Conservation (phyloP, 2,888 invertebrate species). For the Ethmia dodecea region DNA sequence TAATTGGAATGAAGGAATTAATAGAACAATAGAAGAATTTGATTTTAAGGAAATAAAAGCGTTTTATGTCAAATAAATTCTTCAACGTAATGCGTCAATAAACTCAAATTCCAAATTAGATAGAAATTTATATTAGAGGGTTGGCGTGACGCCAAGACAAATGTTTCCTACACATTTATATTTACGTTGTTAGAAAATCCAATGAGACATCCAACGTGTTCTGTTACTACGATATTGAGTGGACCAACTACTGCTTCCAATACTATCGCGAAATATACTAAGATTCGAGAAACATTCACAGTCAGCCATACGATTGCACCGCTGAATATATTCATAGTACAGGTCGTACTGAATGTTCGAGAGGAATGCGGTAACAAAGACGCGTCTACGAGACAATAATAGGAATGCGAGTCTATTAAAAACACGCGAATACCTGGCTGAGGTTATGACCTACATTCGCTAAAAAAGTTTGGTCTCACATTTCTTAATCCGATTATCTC, state of each 20-base stretch:
- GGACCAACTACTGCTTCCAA: slow-evolving; percentile 11
- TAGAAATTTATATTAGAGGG: slow-evolving; percentile 54
- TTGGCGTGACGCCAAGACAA: slow-evolving; percentile 55
- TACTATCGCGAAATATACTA: slow-evolving; percentile 5
- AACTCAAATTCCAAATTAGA: slow-evolving; percentile 47
- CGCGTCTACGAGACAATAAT: slow-evolving; percentile 30
- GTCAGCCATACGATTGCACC: slow-evolving; percentile 14
- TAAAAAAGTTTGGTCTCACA: background rate
- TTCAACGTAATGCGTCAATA: slow-evolving; percentile 38
- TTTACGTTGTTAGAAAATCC: slow-evolving; percentile 49
- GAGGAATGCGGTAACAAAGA: slow-evolving; percentile 22
- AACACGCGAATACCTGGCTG: slow-evolving; percentile 21
- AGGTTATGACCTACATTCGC: slow-evolving; percentile 1
- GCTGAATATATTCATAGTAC: slow-evolving; percentile 12
- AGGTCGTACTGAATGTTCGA: slow-evolving; percentile 13
- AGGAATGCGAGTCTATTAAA: slow-evolving; percentile 42
- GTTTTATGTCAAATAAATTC: slow-evolving; percentile 23
- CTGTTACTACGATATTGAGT: slow-evolving; percentile 11
- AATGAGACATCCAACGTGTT: slow-evolving; percentile 22
- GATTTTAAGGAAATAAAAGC: slow-evolving; percentile 12
- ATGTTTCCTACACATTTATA: slow-evolving; percentile 60
- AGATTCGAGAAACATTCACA: slow-evolving; percentile 6
- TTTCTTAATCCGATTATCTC: slow-evolving; percentile 1
- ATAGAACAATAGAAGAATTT: slow-evolving; percentile 16
- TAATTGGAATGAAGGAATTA: slow-evolving; percentile 2